phyloP scores from a whole-genome alignment of 2,797 vertebrate species.

The Enteromius afrohamiltoni region DNA sequence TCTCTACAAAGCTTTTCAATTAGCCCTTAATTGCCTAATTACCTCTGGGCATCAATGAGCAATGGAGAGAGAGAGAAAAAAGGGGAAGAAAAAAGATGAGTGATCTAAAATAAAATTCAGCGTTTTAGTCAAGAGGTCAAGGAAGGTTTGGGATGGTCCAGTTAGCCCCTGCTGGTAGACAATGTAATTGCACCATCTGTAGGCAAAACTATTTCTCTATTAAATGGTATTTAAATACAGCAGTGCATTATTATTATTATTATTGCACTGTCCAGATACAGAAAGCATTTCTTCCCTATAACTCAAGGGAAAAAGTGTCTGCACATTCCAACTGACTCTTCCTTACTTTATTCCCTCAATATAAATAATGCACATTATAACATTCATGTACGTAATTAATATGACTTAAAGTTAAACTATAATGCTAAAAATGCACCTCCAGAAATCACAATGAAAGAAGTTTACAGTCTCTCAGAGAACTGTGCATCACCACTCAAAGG shows the following conservation, averaged over 20 bases:
- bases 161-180: background rate
- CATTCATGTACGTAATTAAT: background rate
- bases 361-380: background rate
- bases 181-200: background rate
- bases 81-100: conserved; percentile 45
- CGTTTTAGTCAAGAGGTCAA: conserved; percentile 7
- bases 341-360: background rate
- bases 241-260: background rate
- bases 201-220: background rate
- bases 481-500: no score
- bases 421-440: no score
- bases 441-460: no score
- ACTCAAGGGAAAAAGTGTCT: background rate
- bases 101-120: conserved; percentile 19
- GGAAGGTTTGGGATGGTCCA: background rate
- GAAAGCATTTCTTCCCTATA: background rate
- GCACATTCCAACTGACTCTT: background rate
- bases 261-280: background rate
- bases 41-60: conserved; percentile 70
- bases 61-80: conserved; percentile 53
- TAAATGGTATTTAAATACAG: background rate
- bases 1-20: conserved; percentile 78
- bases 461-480: no score
- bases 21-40: conserved; percentile 81
- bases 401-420: background rate